A percentile compares a stretch with the other conserved stretches of the same genome.
phyloP scores from a whole-genome alignment of 2,888 invertebrate species.

The Drosophila falleni region DNA sequence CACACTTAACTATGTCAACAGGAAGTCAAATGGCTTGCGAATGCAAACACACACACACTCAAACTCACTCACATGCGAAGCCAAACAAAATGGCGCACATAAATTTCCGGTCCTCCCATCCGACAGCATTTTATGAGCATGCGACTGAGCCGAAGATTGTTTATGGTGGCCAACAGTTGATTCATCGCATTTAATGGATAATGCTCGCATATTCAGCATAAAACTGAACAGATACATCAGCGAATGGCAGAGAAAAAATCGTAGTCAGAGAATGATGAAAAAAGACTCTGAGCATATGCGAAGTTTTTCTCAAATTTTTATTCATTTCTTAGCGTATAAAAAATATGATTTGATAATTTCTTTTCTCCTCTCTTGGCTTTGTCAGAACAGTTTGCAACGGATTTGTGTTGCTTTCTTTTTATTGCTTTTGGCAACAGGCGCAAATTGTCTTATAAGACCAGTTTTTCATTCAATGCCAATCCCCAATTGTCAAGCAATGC shows the following conservation, averaged over 20 bases:
- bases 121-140: slow-evolving; percentile 68
- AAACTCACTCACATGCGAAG: slow-evolving; percentile 8
- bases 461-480: slow-evolving; percentile 24
- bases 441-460: slow-evolving; percentile 21
- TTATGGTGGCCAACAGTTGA: slow-evolving; percentile 78
- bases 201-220: slow-evolving; percentile 52
- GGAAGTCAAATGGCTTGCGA: slow-evolving; percentile 67
- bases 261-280: background rate
- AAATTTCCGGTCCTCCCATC: slow-evolving; percentile 71
- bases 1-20: slow-evolving; percentile 72
- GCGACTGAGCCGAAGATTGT: slow-evolving; percentile 73
- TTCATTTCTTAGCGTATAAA: slow-evolving; percentile 20
- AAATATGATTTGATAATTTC: slow-evolving; percentile 39
- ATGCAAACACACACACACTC: slow-evolving; percentile 31
- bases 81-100: slow-evolving; percentile 74
- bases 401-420: background rate
- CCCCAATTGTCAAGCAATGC: slow-evolving; percentile 55
- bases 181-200: slow-evolving; percentile 80
- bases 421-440: slow-evolving; percentile 27
- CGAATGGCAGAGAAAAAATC: background rate
- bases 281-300: slow-evolving; percentile 23
- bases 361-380: background rate
- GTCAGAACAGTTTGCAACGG: background rate
- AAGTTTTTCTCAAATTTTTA: slow-evolving; percentile 22
- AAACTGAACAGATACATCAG: slow-evolving; percentile 46